Evolutionary conservation across 2,113 vertebrate species (phyloP).

Genomic region (Crypturellus undulatus): DNA sequence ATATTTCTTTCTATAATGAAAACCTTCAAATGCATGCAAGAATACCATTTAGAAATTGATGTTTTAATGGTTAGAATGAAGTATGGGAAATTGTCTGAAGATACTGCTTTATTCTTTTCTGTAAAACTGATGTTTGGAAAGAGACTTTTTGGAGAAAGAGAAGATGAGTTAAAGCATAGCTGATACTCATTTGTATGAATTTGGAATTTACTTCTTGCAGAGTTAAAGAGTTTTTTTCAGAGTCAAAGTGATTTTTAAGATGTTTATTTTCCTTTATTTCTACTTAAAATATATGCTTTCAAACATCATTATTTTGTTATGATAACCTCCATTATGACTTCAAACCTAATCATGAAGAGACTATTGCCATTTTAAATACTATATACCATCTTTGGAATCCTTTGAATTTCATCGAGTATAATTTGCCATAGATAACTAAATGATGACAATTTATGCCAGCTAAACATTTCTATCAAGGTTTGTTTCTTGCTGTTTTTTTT

Average conservation of each 20-base stretch:
- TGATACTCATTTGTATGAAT: not conserved
- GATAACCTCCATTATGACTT: not conserved
- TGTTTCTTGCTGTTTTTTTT: not conserved
- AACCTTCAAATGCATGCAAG: not conserved
- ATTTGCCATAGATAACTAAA: not conserved
- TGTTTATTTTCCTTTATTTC: not conserved
- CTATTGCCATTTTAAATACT: not conserved
- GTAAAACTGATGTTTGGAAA: not conserved
- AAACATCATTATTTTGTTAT: not conserved
- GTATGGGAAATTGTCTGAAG: not conserved
- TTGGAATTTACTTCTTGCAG: not conserved
- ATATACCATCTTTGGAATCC: not conserved
- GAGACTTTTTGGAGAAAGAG: not conserved
- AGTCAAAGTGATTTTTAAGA: not conserved
- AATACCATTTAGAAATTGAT: not conserved
- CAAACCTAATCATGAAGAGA: not conserved
- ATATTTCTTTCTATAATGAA: not conserved
- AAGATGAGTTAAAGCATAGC: not conserved
- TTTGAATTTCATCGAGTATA: not conserved
- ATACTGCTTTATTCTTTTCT: not conserved
- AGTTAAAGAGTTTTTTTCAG: rapidly evolving
- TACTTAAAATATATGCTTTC: not conserved
- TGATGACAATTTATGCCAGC: not conserved
- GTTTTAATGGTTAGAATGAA: not conserved
- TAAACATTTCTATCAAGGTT: not conserved